These are phyloP conservation scores for Sprattus sprattus DNA, from an alignment of 2,113 vertebrate species.

Conservation along the genomic window DNA sequence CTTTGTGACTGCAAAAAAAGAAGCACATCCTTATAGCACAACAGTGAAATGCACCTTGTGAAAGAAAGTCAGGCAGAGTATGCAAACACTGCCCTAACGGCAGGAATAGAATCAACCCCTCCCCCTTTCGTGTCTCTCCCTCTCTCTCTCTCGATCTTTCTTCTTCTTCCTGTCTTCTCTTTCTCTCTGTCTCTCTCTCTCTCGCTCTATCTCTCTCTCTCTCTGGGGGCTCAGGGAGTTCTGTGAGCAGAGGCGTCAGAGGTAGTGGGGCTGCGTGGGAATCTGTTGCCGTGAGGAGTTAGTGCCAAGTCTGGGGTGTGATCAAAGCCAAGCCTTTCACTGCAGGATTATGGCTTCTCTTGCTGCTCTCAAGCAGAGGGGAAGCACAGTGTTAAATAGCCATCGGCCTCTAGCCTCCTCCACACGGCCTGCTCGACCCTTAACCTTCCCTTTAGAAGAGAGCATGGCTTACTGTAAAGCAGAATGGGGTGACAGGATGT, in stretches of 20 bases:
- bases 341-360: constrained; percentile 6
- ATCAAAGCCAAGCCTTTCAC: constrained; percentile 21
- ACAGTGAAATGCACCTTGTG: constrained; percentile 57
- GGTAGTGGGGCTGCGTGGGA: constrained; percentile 6
- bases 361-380: background rate
- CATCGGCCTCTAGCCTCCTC: background rate
- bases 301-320: background rate
- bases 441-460: background rate
- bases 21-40: constrained; percentile 61
- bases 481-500: background rate
- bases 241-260: background rate
- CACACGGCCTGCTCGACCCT: background rate
- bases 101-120: background rate
- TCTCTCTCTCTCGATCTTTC: background rate
- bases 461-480: background rate
- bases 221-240: background rate
- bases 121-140: background rate
- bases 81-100: background rate
- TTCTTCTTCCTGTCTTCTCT: background rate
- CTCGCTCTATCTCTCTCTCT: background rate
- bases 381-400: background rate
- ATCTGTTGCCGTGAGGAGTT: background rate
- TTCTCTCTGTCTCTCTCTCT: constrained; percentile 5
- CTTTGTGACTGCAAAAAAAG: constrained; percentile 54
- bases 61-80: constrained; percentile 42